phyloP scores from a whole-genome alignment of 2,113 vertebrate genomes.

The Coracopsis vasa region DNA sequence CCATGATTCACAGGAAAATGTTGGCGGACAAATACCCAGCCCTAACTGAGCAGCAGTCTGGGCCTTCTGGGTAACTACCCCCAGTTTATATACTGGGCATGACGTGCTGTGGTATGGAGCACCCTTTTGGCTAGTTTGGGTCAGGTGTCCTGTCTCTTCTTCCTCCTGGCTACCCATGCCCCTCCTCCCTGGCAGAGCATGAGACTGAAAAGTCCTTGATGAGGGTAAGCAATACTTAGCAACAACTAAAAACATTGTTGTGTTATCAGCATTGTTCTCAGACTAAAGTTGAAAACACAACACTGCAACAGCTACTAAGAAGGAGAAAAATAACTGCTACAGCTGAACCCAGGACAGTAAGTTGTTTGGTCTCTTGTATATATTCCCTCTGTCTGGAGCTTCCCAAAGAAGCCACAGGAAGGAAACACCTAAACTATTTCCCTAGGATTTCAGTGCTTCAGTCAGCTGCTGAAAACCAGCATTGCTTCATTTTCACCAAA shows the following conservation, averaged over 20 bases:
- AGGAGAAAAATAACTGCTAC: neutral
- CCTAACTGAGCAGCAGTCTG: no score
- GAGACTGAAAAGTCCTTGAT: neutral
- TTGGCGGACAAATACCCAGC: no score
- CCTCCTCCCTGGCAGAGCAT: neutral
- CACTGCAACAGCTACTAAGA: neutral
- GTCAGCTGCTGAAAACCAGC: neutral
- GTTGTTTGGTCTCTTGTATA: neutral
- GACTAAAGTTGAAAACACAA: neutral
- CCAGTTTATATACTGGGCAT: no score
- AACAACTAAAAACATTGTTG: neutral
- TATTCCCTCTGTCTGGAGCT: neutral
- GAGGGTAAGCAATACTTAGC: neutral
- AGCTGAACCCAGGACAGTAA: neutral
- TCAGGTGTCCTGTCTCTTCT: neutral
- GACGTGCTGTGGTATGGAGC: no score
- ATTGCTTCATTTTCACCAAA: neutral
- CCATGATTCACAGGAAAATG: no score
- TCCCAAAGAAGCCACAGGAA: neutral
- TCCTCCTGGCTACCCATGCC: neutral
- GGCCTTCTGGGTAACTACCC: no score
- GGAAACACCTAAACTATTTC: neutral
- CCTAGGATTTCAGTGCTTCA: neutral
- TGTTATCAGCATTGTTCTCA: neutral
- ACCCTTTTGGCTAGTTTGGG: no score